A percentile compares a stretch with the other conserved stretches of the same genome.
These are phyloP conservation scores for Drosophila suboccidentalis DNA, from an alignment of 2,888 invertebrate species.

Conservation along the genomic window DNA sequence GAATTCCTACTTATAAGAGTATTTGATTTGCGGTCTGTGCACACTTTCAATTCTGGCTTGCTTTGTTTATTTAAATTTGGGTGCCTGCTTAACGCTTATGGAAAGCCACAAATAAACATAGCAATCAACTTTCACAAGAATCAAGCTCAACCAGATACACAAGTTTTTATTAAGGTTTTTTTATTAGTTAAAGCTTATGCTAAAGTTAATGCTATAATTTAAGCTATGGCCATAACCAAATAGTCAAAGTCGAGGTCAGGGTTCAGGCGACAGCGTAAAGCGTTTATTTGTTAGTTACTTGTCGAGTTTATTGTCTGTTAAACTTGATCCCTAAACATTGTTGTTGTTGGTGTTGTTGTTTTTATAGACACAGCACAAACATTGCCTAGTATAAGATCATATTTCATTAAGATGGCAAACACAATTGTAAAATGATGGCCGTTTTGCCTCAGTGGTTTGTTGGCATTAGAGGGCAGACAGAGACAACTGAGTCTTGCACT, in stretches of 20 bases:
- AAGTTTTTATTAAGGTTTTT: constrained; percentile 41
- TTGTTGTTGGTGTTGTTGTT: constrained; percentile 12
- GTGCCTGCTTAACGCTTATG: constrained; percentile 2
- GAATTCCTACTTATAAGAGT: neutral
- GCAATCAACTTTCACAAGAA: constrained; percentile 63
- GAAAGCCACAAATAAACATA: constrained; percentile 28
- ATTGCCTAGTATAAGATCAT: constrained; percentile 67
- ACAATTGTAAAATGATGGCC: constrained; percentile 71
- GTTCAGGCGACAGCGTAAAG: constrained; percentile 53
- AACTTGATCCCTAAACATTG: constrained; percentile 67
- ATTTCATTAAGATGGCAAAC: constrained; percentile 65
- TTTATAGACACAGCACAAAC: constrained; percentile 41
- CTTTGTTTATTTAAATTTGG: constrained; percentile 13
- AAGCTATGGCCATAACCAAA: constrained; percentile 9
- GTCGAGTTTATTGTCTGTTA: constrained; percentile 59
- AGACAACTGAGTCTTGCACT: constrained; percentile 26
- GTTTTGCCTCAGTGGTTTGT: constrained; percentile 68
- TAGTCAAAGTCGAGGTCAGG: constrained; percentile 66
- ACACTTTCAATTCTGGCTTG: constrained; percentile 9
- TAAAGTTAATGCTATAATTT: constrained; percentile 1
- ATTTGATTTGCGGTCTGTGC: neutral
- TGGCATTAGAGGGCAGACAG: constrained; percentile 61
- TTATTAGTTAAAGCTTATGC: constrained; percentile 17
- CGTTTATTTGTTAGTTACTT: constrained; percentile 45
- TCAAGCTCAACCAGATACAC: constrained; percentile 53